phyloP scores from a whole-genome alignment of 2,113 vertebrate genomes.

The Agelaius tricolor region DNA sequence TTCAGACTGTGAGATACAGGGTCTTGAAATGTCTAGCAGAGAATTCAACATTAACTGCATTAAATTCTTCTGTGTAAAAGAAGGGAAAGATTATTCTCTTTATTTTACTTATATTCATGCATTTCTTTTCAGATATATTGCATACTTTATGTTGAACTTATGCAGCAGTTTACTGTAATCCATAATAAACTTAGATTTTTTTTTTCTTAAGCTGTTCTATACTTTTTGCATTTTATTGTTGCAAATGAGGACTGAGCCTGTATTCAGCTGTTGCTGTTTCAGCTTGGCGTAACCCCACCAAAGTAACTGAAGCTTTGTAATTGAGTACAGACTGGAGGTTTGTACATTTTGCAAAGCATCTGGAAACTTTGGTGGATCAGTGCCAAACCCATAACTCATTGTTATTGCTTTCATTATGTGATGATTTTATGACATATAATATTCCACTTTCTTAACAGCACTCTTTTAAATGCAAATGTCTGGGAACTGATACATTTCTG shows the following conservation, averaged over 20 bases:
- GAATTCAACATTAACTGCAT: neutral
- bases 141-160: neutral
- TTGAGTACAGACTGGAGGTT: neutral
- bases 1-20: neutral
- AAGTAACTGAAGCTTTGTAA: conserved; percentile 25
- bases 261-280: neutral
- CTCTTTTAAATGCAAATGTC: neutral
- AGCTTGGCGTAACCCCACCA: rapidly evolving
- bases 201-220: neutral
- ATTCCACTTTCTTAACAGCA: conserved; percentile 25
- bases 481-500: neutral
- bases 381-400: conserved; percentile 38
- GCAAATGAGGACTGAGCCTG: neutral
- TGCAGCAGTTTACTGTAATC: neutral
- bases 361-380: conserved; percentile 22
- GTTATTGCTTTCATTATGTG: conserved; percentile 46
- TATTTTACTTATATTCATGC: neutral
- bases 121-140: neutral
- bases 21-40: neutral
- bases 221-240: neutral
- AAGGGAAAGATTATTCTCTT: neutral
- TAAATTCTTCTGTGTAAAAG: neutral
- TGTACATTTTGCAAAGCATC: conserved; percentile 21
- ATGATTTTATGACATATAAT: conserved; percentile 41
- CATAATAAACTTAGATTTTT: neutral